Evolutionary conservation across 2,113 vertebrate species (phyloP).

Genomic region (Corapipo altera): DNA sequence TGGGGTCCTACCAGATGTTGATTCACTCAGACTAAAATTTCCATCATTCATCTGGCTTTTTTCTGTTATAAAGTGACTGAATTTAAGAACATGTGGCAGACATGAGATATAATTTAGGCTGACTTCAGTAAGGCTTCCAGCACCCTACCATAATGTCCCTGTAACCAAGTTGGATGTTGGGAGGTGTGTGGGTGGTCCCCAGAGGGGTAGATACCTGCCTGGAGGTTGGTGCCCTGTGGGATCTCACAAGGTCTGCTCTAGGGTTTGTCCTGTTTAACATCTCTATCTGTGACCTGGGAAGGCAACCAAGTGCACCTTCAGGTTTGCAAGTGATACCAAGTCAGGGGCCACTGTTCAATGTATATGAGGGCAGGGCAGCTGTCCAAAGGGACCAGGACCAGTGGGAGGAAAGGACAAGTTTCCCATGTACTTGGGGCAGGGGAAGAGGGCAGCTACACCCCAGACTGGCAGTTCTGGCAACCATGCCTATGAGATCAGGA

Average conservation of each 20-base stretch:
- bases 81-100: no score
- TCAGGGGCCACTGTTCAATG: neutral
- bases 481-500: neutral
- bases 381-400: no score
- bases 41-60: neutral
- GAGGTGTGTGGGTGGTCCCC: no score
- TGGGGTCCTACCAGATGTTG: neutral
- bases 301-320: neutral
- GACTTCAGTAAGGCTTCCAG: neutral
- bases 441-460: neutral
- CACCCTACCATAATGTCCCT: no score
- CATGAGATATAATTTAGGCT: neutral
- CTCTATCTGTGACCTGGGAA: accelerated
- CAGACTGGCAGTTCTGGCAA: neutral
- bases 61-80: neutral
- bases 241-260: neutral
- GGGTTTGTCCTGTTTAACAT: neutral
- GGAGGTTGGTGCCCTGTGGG: neutral
- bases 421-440: neutral
- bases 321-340: neutral
- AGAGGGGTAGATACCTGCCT: accelerated
- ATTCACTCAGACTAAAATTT: neutral
- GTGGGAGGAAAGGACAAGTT: neutral
- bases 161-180: no score
- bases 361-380: neutral